These are phyloP conservation scores for Garrulus glandarius DNA, from an alignment of 2,797 vertebrate species.

Conservation along the genomic window DNA sequence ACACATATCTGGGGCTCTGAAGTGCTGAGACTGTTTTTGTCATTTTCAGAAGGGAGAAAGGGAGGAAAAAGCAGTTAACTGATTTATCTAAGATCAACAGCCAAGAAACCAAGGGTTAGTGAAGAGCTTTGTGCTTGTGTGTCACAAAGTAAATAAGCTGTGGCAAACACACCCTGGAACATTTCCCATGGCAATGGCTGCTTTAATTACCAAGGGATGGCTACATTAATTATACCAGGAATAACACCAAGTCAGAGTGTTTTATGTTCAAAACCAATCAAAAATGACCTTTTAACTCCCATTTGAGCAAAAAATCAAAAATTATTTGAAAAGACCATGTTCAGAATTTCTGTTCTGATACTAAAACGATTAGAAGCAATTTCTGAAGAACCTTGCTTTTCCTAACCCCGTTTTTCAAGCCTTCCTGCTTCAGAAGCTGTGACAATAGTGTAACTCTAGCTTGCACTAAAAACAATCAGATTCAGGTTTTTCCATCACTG, in stretches of 20 bases:
- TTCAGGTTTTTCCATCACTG: constrained; percentile 33
- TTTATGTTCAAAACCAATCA: background rate
- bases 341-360: background rate
- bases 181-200: background rate
- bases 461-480: constrained; percentile 29
- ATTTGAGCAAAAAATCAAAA: background rate
- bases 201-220: background rate
- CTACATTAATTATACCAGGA: background rate
- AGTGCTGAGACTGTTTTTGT: background rate
- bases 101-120: background rate
- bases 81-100: constrained; percentile 18
- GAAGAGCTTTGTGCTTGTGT: background rate
- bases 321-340: background rate
- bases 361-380: background rate
- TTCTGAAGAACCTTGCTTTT: background rate
- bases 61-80: background rate
- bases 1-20: background rate
- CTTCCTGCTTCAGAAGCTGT: constrained; percentile 41
- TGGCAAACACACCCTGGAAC: background rate
- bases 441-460: constrained; percentile 6
- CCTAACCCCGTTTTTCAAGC: background rate
- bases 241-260: background rate
- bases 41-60: background rate
- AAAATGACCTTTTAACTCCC: background rate
- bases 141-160: constrained; percentile 33